Evolutionary conservation across 1,140 invertebrate species (phyloP), one percentile per base, ranked within the genome.

Genomic region (Zaprionus africanus): DNA sequence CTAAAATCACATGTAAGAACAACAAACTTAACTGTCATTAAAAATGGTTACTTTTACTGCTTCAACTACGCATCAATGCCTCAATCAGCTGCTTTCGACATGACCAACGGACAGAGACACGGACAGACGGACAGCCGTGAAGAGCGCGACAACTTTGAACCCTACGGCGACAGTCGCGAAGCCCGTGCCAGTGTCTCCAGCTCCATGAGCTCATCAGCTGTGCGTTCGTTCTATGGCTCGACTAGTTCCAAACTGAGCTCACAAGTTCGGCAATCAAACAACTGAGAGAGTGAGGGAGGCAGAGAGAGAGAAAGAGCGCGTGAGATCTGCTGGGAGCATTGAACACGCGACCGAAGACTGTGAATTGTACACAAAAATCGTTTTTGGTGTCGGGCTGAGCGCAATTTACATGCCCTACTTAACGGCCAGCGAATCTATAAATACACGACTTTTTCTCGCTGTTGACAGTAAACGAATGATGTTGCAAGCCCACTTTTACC

Each of bases 391-490:
- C 71, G 70, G 69, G 49, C 72, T 78, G 71, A 75, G 66, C 73
- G 69, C 56, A 66, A 60, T 80, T 86, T 87, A 71, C 84, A 80
- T 86, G 83, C 80, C 83, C 83, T 86, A 87, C 84, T 86, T 87
- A 56, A 13, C 11, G 17, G 49, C 13, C 60, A 22, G 58, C 26
- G 38, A 51, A 22, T 51, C 56, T 62, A 58, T 66, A 72, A 71
- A 86, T 87, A 87, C 56, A 15, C 28, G 63, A 67, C 22, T 24
- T 17, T 41, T 41, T 70, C 57, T 36, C 70, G 53, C 62, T 83
- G 63, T 65, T 66, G 59, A 68, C 64, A 74, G 49, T 76, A 65
- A 38, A 38, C 46, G 46, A 43, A 43, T 17, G 41, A 31, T 56
- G 28, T 36, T 36, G n/a, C 60, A 19, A 51, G 43, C 13, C 17